Evolutionary conservation across 2,797 vertebrate genomes (phyloP).

Genomic region (Pogoniulus pusillus): DNA sequence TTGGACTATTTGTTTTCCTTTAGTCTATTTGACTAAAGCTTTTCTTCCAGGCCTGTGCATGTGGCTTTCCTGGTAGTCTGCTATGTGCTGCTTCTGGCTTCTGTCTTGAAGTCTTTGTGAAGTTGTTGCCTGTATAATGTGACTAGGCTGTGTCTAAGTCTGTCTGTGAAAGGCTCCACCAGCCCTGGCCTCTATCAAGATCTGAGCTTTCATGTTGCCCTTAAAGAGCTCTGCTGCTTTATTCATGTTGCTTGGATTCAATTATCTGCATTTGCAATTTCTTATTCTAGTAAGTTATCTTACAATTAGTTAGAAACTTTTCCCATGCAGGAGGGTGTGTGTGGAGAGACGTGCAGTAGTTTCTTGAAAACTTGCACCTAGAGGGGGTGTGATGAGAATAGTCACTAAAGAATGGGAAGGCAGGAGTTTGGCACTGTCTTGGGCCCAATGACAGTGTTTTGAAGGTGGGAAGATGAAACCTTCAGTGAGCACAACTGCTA

Average conservation of each 20-base stretch:
- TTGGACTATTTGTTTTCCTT: neutral
- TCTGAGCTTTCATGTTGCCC: neutral
- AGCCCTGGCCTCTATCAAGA: neutral
- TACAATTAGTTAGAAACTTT: neutral
- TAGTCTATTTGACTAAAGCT: neutral
- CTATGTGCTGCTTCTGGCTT: neutral
- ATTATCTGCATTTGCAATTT: slow-evolving; percentile 6
- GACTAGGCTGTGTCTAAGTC: neutral
- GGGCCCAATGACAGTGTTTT: neutral
- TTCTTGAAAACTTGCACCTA: neutral
- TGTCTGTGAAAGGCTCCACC: neutral
- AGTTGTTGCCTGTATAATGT: neutral
- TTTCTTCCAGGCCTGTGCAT: neutral
- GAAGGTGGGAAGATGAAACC: neutral
- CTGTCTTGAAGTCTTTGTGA: neutral
- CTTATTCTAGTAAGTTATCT: neutral
- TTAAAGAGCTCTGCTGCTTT: neutral
- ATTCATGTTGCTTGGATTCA: neutral
- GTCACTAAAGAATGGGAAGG: neutral
- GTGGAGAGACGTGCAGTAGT: neutral
- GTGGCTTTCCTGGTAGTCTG: neutral
- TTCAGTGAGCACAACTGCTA: neutral
- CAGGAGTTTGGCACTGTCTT: neutral
- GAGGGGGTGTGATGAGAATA: neutral
- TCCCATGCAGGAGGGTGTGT: neutral